Conservation (phyloP, 2,113 vertebrate genomes). For the Mustelus asterias region DNA sequence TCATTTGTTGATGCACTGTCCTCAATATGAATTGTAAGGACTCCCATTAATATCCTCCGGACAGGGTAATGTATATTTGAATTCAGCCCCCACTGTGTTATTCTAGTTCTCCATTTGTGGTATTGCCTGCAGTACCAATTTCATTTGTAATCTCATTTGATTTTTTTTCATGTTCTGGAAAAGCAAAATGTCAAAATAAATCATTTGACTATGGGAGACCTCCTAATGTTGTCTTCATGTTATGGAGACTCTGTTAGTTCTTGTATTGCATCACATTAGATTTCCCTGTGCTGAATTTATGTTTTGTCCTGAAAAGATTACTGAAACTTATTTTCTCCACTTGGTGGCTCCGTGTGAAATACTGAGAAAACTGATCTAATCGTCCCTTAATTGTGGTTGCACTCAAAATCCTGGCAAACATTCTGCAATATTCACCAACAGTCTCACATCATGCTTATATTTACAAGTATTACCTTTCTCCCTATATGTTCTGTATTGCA, state of each 20-base stretch:
- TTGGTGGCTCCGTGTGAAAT: not conserved
- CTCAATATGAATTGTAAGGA: slow-evolving; percentile 30
- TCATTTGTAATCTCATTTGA: slow-evolving; percentile 38
- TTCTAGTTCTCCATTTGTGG: slow-evolving; percentile 37
- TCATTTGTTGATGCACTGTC: slow-evolving; percentile 32
- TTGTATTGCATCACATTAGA: not conserved
- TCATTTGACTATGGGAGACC: slow-evolving; percentile 33
- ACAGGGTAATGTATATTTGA: slow-evolving; percentile 38
- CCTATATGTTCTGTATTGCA: not conserved
- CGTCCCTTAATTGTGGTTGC: not conserved
- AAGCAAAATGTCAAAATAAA: slow-evolving; percentile 37
- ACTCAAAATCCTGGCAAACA: not conserved
- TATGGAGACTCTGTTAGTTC: slow-evolving; percentile 10
- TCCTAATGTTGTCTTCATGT: not conserved
- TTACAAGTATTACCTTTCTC: not conserved
- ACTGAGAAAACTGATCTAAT: not conserved
- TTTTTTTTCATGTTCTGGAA: slow-evolving; percentile 37
- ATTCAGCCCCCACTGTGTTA: slow-evolving; percentile 25
- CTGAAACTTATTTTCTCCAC: not conserved
- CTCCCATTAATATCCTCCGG: slow-evolving; percentile 27
- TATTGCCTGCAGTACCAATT: slow-evolving; percentile 37
- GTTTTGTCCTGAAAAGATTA: not conserved
- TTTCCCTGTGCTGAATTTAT: not conserved
- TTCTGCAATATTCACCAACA: not conserved
- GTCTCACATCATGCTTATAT: not conserved